Conservation (phyloP, 2,888 invertebrate species). For the Dynastes hyllus region DNA sequence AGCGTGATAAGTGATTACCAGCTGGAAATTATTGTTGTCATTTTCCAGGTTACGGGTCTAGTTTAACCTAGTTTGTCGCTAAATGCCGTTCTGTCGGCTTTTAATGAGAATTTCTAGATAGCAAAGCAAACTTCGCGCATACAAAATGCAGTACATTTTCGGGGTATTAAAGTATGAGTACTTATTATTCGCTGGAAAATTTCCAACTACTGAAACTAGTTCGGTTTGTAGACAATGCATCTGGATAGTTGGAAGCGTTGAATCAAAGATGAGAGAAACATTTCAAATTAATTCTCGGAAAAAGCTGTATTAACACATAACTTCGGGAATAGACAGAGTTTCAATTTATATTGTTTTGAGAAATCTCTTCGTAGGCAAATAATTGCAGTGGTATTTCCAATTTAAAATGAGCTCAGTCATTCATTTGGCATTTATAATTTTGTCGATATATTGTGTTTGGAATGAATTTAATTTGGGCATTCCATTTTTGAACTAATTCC, state of each 20-base stretch:
- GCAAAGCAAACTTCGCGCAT: slow-evolving; percentile 24
- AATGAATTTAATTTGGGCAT: too few species aligned
- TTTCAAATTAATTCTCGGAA: not conserved
- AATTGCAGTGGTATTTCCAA: too few species aligned
- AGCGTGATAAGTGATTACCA: slow-evolving; percentile 27
- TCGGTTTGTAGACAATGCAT: slow-evolving; percentile 22
- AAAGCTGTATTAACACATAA: too few species aligned
- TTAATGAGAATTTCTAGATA: slow-evolving; percentile 34
- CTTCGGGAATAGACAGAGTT: too few species aligned
- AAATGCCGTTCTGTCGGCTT: slow-evolving; percentile 18
- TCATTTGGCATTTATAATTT: too few species aligned
- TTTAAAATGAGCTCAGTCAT: too few species aligned
- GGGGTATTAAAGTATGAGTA: slow-evolving; percentile 5
- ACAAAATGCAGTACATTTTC: slow-evolving; percentile 7
- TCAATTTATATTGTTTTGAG: too few species aligned
- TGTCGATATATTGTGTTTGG: too few species aligned
- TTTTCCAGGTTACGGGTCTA: slow-evolving; percentile 20
- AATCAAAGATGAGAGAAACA: not conserved
- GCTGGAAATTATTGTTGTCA: slow-evolving; percentile 21
- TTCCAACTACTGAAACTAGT: slow-evolving; percentile 22
- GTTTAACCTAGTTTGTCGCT: slow-evolving; percentile 7
- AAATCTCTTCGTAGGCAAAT: too few species aligned
- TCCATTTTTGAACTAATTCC: too few species aligned
- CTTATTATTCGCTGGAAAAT: slow-evolving; percentile 13
- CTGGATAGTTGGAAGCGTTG: slow-evolving; percentile 16